phyloP scores from a whole-genome alignment of 2,888 invertebrate genomes.

The Podotricha telesiphe region DNA sequence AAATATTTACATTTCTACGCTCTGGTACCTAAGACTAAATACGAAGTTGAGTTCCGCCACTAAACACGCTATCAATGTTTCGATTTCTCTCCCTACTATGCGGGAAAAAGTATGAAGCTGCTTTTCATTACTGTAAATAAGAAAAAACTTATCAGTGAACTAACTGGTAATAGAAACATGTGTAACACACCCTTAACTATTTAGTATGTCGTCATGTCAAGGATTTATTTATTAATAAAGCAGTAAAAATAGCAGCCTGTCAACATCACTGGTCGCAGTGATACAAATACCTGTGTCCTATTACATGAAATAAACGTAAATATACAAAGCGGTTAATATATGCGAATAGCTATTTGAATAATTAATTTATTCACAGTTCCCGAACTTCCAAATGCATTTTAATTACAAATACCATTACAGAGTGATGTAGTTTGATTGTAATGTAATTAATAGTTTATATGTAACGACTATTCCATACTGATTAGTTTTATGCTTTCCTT shows the following conservation, averaged over 20 bases:
- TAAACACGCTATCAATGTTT: too few species aligned
- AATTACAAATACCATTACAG: constrained; percentile 5
- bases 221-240: neutral
- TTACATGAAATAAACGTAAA: constrained; percentile 18
- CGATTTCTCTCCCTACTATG: too few species aligned
- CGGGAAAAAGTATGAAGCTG: too few species aligned
- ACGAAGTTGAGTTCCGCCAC: too few species aligned
- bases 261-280: constrained; percentile 15
- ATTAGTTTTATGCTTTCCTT: too few species aligned
- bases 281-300: neutral
- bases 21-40: too few species aligned
- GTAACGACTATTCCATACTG: neutral
- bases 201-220: neutral
- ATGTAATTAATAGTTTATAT: neutral
- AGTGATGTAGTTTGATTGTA: neutral
- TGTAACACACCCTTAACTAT: neutral
- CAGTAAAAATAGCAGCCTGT: neutral
- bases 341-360: constrained; percentile 14
- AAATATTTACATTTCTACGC: too few species aligned
- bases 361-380: constrained; percentile 11
- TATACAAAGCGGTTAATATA: constrained; percentile 1
- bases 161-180: neutral
- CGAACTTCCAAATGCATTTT: constrained; percentile 15
- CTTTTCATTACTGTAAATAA: neutral
- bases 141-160: neutral